These are phyloP conservation scores for Pyrochroa serraticornis DNA, from an alignment of 2,888 invertebrate species.

Conservation along the genomic window DNA sequence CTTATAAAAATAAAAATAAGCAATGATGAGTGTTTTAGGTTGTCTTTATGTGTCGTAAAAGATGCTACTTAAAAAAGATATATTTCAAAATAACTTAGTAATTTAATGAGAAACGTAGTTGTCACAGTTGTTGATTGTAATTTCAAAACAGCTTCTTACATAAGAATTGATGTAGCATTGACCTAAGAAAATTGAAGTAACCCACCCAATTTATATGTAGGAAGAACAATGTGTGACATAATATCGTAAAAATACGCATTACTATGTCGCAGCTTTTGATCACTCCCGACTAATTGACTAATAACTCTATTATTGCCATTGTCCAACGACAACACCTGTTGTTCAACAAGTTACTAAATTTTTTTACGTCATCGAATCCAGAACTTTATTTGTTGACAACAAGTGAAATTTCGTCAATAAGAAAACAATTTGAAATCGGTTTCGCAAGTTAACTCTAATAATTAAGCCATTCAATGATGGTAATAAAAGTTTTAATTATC, in stretches of 20 bases:
- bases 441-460: no score
- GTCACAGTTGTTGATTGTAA: neutral
- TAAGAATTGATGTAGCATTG: conserved; percentile 11
- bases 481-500: no score
- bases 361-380: no score
- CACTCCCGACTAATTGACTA: neutral
- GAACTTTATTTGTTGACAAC: no score
- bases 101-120: neutral
- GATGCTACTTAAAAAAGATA: neutral
- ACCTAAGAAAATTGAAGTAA: conserved; percentile 14
- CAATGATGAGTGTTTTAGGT: no score
- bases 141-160: neutral
- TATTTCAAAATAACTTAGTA: neutral
- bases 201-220: conserved; percentile 16
- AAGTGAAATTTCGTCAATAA: no score
- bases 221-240: conserved; percentile 19
- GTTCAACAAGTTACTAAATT: no score
- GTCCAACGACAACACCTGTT: no score
- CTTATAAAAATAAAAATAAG: neutral
- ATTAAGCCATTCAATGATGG: no score
- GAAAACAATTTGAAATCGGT: no score
- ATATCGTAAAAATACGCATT: conserved; percentile 1
- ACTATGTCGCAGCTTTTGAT: neutral
- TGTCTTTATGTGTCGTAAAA: no score
- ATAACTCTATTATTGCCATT: neutral